Evolutionary conservation across 1,140 invertebrate genomes (phyloP), one percentile per base, ranked within the genome.

Genomic region (Acyrthosiphon pisum): DNA sequence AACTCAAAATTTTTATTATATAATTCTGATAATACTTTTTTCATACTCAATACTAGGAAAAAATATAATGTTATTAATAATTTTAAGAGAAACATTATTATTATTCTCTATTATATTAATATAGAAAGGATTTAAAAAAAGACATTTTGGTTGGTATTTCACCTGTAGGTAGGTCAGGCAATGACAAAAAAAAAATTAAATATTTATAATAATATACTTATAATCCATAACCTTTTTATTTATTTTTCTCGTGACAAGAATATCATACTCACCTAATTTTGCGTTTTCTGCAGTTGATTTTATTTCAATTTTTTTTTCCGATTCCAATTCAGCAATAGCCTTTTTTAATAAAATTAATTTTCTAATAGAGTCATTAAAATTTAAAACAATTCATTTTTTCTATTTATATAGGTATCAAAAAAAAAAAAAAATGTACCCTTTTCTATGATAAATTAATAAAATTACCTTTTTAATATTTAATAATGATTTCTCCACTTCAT

Each of bases 1-100:
- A 60, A 44, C 68, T 90, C 41, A 44, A 90, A 68, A 90, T 68
- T 68, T 23, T 60, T 90, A 68, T 30, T n/a, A 9, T 90, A 68
- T 23, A 44, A 30, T 68, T 90, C 53, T 30, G 53, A 90, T 90
- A 90, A 68, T 41, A 90, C 14, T 44, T 90, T 90, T 68, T 90
- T 90, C 89, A 90, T 60, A 18, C 1, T 56, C 35, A n/a, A 35
- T 35, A 91, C 90, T 76, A 48, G 37, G 48, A 37, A 76, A 50
- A 46, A 81, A 84, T 84, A 84, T 44, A 9, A 83, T 41, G 11
- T 14, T 3, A 68, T 68, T 30, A 4, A 68, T n/a, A 30, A 50
- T 20, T 68, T 3, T n/a, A 68, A 30, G 11, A n/a, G 30, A 30
- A 68, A 68, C 4, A 68, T 30, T 68, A 68, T 60, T 60, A 60